Evolutionary conservation across 2,888 invertebrate species (phyloP).

Genomic region (Hemithea aestivaria): DNA sequence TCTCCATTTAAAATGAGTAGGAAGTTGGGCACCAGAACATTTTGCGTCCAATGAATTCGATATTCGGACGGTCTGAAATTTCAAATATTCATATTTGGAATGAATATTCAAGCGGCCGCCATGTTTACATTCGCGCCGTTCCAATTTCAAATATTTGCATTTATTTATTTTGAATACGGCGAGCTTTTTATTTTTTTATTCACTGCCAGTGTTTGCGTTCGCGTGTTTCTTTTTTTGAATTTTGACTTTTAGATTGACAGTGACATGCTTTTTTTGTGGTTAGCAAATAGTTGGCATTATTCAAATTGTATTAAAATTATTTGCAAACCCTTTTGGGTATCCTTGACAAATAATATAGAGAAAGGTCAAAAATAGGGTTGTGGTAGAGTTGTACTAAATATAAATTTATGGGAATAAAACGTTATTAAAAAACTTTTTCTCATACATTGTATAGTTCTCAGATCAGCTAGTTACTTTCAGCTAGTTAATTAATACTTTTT

Average conservation of each 20-base stretch:
- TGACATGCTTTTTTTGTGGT: slow-evolving; percentile 25
- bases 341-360: no score
- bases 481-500: no score
- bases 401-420: no score
- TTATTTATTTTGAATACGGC: slow-evolving; percentile 61
- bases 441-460: no score
- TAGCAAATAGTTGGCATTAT: slow-evolving; percentile 9
- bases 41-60: slow-evolving; percentile 63
- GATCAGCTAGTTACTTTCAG: no score
- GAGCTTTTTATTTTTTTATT: no score
- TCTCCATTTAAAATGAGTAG: no score
- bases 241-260: slow-evolving; percentile 43
- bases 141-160: slow-evolving; percentile 78
- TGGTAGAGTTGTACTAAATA: no score
- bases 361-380: no score
- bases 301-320: slow-evolving; percentile 11
- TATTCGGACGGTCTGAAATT: slow-evolving; percentile 47
- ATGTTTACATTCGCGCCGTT: slow-evolving; percentile 76
- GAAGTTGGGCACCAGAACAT: slow-evolving; percentile 9
- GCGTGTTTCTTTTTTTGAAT: slow-evolving; percentile 11
- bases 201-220: slow-evolving; percentile 41
- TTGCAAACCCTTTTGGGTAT: slow-evolving; percentile 15
- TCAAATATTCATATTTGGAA: slow-evolving; percentile 73
- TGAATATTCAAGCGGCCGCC: slow-evolving; percentile 75
- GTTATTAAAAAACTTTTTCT: no score